A percentile compares a stretch with the other conserved stretches of the same genome.
Conservation (phyloP, 2,113 vertebrate genomes). For the Cacatua alba region DNA sequence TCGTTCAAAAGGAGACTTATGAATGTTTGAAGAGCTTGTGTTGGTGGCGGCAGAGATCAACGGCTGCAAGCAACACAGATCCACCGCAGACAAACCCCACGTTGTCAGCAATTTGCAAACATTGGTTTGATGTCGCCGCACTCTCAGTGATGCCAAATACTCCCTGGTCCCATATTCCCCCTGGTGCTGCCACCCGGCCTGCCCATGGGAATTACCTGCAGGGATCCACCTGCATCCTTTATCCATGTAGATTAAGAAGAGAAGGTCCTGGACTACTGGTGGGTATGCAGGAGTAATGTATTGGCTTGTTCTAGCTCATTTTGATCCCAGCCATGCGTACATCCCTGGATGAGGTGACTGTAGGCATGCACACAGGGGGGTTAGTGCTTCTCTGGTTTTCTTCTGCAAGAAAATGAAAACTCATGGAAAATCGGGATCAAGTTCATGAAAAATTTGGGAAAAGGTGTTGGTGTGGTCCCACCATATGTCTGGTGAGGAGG, state of each 20-base stretch:
- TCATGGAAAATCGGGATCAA: not conserved
- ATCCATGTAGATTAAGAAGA: not conserved
- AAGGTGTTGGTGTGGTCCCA: not conserved
- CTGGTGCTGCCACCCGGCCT: not conserved
- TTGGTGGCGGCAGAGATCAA: not conserved
- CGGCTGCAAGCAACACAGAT: not conserved
- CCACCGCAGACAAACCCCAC: not conserved
- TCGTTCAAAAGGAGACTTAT: not conserved
- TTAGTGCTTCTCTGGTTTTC: not conserved
- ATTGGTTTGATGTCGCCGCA: not conserved
- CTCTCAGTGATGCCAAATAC: not conserved
- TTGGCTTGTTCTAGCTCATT: not conserved
- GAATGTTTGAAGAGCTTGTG: not conserved
- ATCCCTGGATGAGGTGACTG: not conserved
- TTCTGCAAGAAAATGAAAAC: not conserved
- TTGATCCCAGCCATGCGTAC: not conserved
- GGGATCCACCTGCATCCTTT: not conserved
- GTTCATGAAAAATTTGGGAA: not conserved
- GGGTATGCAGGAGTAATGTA: not conserved
- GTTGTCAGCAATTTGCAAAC: not conserved
- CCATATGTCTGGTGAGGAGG: fast-evolving
- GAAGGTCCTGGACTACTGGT: not conserved
- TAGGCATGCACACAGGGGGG: fast-evolving
- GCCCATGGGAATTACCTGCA: fast-evolving
- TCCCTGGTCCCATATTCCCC: not conserved